These are phyloP conservation scores for Laterallus jamaicensis DNA, from an alignment of 2,113 vertebrate genomes.

Conservation along the genomic window DNA sequence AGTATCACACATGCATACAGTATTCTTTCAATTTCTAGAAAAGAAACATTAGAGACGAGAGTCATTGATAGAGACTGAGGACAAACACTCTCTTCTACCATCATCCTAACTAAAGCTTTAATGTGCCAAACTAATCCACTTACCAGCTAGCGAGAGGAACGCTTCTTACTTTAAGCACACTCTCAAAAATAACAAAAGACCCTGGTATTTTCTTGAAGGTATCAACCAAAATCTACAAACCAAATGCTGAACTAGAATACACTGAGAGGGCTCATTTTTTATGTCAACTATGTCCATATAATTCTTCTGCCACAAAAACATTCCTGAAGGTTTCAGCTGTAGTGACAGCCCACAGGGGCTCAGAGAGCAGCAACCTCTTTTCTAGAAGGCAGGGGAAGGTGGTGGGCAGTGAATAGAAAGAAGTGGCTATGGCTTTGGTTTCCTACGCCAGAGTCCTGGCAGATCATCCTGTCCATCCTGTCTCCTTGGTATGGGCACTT, in stretches of 20 bases:
- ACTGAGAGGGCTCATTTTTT: not conserved
- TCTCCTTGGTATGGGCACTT: not conserved
- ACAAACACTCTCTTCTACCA: constrained; percentile 3
- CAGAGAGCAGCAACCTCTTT: not conserved
- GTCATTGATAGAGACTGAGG: not conserved
- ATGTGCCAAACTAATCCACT: constrained; percentile 49
- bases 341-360: not conserved
- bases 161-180: not conserved
- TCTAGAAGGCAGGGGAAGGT: not conserved
- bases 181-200: not conserved
- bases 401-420: not conserved
- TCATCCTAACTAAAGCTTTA: constrained; percentile 30
- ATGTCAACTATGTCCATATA: not conserved
- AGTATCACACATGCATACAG: not conserved
- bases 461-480: not conserved
- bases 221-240: not conserved
- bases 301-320: not conserved
- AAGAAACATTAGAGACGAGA: constrained; percentile 19
- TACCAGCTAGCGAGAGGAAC: not conserved
- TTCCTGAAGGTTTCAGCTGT: not conserved
- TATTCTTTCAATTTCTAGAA: constrained; percentile 23
- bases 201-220: not conserved
- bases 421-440: not conserved
- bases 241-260: not conserved
- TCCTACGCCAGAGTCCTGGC: not conserved